phyloP scores from a whole-genome alignment of 2,797 vertebrate genomes.

The Pantherophis alleghaniensis region DNA sequence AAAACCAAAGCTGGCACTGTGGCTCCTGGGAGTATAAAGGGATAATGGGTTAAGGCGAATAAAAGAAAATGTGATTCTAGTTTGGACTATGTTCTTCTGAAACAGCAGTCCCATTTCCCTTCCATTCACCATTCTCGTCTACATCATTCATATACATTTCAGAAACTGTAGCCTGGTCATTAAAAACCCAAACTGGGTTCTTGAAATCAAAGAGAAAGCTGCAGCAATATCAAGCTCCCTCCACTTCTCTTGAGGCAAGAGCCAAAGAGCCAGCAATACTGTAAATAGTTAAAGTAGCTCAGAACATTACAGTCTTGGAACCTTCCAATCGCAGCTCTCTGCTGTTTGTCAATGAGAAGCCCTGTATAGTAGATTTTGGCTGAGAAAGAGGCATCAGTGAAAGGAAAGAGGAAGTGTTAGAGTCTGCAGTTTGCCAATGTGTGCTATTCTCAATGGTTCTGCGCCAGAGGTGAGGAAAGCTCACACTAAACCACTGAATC shows the following conservation, averaged over 20 bases:
- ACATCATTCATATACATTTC: neutral
- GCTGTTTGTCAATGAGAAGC: constrained; percentile 39
- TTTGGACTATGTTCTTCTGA: neutral
- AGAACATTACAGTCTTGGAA: neutral
- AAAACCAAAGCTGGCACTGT: neutral
- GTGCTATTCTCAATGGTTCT: constrained; percentile 33
- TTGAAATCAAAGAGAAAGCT: neutral
- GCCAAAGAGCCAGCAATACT: neutral
- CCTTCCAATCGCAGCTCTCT: neutral
- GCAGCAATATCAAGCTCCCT: neutral
- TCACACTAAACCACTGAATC: constrained; percentile 37
- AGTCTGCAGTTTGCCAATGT: neutral
- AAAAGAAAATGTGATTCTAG: neutral
- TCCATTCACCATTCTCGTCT: neutral
- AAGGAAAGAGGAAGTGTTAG: neutral
- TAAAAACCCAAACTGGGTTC: neutral
- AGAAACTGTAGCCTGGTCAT: neutral
- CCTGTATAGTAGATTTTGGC: neutral
- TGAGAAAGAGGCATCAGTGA: constrained; percentile 24
- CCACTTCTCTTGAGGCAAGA: neutral
- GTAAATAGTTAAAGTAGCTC: constrained; percentile 6
- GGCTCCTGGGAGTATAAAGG: constrained; percentile 4
- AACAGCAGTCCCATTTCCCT: neutral
- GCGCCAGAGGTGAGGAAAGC: constrained; percentile 28
- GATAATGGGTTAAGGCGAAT: neutral